Evolutionary conservation across 2,888 invertebrate genomes (phyloP).

Genomic region (Azorinus chamasolen): DNA sequence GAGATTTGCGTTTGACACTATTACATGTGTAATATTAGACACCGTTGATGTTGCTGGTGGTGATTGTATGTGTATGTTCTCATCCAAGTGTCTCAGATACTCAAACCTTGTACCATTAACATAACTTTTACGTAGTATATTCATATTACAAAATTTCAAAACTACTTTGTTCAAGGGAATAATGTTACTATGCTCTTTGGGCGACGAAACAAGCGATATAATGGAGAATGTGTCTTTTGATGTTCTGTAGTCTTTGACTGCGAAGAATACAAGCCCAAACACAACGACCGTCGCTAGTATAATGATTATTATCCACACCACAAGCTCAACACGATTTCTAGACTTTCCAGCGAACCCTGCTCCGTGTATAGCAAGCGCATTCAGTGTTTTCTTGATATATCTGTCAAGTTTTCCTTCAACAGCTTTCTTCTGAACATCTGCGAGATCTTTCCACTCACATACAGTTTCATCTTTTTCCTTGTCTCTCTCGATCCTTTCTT

Average conservation of each 20-base stretch:
- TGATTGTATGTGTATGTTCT: too few relatives aligned
- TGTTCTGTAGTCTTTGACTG: conserved; percentile 12
- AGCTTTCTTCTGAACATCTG: conserved; percentile 9
- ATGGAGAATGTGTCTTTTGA: neutral
- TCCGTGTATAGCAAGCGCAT: conserved; percentile 37
- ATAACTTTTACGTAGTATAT: conserved; percentile 16
- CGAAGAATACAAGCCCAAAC: conserved; percentile 36
- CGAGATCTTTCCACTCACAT: conserved; percentile 26
- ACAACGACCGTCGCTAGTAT: conserved; percentile 32
- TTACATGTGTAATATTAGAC: too few relatives aligned
- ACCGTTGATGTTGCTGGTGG: too few relatives aligned
- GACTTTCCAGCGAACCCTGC: conserved; percentile 32
- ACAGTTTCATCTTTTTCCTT: neutral
- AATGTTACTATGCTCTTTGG: neutral
- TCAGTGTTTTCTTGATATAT: neutral
- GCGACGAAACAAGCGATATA: neutral
- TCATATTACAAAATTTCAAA: conserved; percentile 17
- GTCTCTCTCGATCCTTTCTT: neutral
- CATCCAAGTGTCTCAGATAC: neutral
- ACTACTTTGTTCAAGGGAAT: neutral
- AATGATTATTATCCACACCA: conserved; percentile 46
- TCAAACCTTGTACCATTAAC: conserved; percentile 7
- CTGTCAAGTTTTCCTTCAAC: conserved; percentile 13
- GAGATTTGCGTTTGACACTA: too few relatives aligned
- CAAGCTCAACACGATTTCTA: conserved; percentile 19